These are phyloP conservation scores for Campylomormyrus tamandua DNA, from an alignment of 2,113 vertebrate species.

Conservation along the genomic window DNA sequence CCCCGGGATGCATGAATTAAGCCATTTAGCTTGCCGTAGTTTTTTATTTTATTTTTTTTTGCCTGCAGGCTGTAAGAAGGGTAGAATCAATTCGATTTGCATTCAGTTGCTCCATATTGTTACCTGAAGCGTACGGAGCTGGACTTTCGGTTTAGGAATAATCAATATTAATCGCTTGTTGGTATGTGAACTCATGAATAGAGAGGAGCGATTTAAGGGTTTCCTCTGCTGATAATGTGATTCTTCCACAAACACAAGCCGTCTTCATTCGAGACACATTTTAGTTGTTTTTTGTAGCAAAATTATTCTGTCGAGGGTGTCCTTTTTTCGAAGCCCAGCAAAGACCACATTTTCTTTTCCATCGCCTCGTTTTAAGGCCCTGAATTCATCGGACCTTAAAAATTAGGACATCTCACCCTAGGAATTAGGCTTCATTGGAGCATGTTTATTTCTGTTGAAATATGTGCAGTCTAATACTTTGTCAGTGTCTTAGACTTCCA, in stretches of 20 bases:
- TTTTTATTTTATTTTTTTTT: background rate
- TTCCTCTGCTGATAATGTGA: background rate
- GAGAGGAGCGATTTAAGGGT: background rate
- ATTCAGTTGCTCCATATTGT: background rate
- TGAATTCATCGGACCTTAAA: background rate
- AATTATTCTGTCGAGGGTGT: background rate
- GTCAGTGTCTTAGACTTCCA: background rate
- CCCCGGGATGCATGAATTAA: slow-evolving; percentile 1
- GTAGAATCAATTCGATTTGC: background rate
- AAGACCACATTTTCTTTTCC: background rate
- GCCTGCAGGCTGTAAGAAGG: background rate
- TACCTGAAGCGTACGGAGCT: background rate
- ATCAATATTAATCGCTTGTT: background rate
- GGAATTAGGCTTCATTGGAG: background rate
- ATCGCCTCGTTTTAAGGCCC: background rate
- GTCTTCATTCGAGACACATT: background rate
- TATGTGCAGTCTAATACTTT: background rate
- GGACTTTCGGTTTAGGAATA: background rate
- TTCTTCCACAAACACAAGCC: background rate
- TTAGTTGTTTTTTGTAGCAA: background rate
- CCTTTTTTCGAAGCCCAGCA: background rate
- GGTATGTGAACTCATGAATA: slow-evolving; percentile 4
- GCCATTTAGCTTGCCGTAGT: background rate
- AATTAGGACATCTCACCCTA: background rate
- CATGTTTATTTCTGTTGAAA: background rate